Evolutionary conservation across 2,797 vertebrate genomes (phyloP), one percentile per base, ranked within the genome.

Genomic region (Coregonus suidteri): DNA sequence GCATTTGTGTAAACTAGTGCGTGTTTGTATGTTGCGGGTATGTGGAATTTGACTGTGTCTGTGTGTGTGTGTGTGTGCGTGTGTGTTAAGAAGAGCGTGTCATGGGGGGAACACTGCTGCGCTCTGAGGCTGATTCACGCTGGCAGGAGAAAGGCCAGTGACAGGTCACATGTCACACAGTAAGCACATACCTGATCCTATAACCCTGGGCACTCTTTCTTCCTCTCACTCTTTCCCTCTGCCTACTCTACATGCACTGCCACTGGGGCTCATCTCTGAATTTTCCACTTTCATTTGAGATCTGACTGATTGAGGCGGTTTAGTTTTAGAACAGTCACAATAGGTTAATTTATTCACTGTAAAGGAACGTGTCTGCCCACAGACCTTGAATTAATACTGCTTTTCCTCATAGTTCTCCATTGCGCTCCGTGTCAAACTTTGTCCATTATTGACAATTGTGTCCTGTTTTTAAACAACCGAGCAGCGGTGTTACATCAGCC

Each of bases 401-500:
- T 18, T 56, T 16, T 56, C 53, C 16, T 56, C 53, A 4, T 53
- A 14, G 53, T 53, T 53, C 11, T 53, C 51, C 51, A 11, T 14
- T 53, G 51, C 51, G 7, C 51, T 53, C 14, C 11, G 16, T 56
- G 11, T 59, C 31, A 3, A 82, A 88, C 88, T 91, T 88, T 88
- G 89, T 93, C 90, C 89, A 85, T 89, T 91, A 90, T 91, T 86
- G 87, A 90, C 90, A 79, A 77, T 16, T 53, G 79, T 83, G 79
- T 88, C 88, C 90, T 85, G 75, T 85, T 85, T 85, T 88, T 85
- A 82, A 90, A 88, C 81, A 81, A 77, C 51, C 13, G 6, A 69
- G 67, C 18, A 31, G 5, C 64, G 0, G 14, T 30, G 85, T 92
- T 91, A 88, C 90, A 0, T 93, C 91, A 91, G 86, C 67, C n/a